Evolutionary conservation across 2,888 invertebrate species (phyloP), one percentile per base, ranked within the genome.

Genomic region (Drosophila diplacantha): DNA sequence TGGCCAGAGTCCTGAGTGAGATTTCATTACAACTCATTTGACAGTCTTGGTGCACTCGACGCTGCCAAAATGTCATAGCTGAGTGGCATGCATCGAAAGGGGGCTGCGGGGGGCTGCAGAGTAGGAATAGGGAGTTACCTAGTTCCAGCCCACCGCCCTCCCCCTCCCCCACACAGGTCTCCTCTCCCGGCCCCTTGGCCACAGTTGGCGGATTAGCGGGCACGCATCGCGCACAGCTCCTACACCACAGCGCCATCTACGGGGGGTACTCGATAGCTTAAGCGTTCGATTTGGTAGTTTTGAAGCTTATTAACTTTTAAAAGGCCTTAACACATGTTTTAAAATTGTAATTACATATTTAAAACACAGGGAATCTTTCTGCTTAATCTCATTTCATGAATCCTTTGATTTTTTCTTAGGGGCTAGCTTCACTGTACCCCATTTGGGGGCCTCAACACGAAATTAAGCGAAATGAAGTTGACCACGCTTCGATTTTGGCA

Each of bases 1-100:
- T 49, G 49, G 35, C 57, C 56, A 16, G 62, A 46, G 73, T 71
- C 71, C 82, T 77, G 83, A 75, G 69, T 79, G 84, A 84, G 81
- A 81, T 81, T 81, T 83, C 81, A 83, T 81, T 81, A 84, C 84
- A 84, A 81, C 84, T 84, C 84, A 84, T 81, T 81, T 81, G 81
- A 84, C 81, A 81, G 84, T 80, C 80, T 80, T 80, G 80, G 80
- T 84, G 83, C 84, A 84, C 75, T 83, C 77, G 83, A 73, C 81
- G 83, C 78, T 79, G 78, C 78, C 78, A 83, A 79, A 79, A 81
- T 83, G 78, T 79, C 78, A 83, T 83, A 75, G 74, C 78, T 83
- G 80, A 79, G 76, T 78, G 78, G 82, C 76, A 81, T 51, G 71
- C 49, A 68, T 61, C 49, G 58, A 53, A 62, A 47, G 35, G 51